Percentiles rank a stretch among this genome's conserved stretches.
Evolutionary conservation across 2,113 vertebrate genomes (phyloP).

Genomic region (Plestiodon gilberti): DNA sequence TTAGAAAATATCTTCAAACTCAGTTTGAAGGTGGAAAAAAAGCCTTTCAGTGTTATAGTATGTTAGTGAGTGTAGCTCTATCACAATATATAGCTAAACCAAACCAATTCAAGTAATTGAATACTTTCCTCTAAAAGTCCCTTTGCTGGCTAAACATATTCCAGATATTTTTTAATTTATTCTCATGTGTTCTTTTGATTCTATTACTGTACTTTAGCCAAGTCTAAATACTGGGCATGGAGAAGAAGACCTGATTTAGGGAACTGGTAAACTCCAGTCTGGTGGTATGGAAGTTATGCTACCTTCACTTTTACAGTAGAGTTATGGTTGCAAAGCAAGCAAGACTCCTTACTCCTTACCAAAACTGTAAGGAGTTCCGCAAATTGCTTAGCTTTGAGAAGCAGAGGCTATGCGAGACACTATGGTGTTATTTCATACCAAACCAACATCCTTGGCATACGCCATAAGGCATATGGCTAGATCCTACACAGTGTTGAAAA

Average conservation of each 20-base stretch:
- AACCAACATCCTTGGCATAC: not conserved
- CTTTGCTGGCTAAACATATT: constrained; percentile 12
- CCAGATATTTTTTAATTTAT: not conserved
- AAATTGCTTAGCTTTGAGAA: too few relatives aligned
- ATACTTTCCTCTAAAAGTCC: not conserved
- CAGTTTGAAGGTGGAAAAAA: constrained; percentile 23
- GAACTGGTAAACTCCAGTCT: not conserved
- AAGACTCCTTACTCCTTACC: too few relatives aligned
- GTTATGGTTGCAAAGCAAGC: not conserved
- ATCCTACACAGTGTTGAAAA: not conserved
- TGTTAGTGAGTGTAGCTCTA: not conserved
- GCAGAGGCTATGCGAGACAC: too few relatives aligned
- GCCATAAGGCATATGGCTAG: not conserved
- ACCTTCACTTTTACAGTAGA: not conserved
- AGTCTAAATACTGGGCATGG: not conserved
- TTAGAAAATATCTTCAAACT: constrained; percentile 28
- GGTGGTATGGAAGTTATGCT: accelerated
- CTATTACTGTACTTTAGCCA: accelerated
- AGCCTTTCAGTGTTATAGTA: not conserved
- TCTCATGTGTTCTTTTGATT: constrained; percentile 16
- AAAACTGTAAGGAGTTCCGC: too few relatives aligned
- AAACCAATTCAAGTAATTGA: constrained; percentile 4
- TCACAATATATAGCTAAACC: constrained; percentile 9
- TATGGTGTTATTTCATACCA: not conserved
- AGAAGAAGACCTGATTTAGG: not conserved